These are phyloP conservation scores for Pelodiscus sinensis DNA, from an alignment of 2,113 vertebrate species.

Conservation along the genomic window DNA sequence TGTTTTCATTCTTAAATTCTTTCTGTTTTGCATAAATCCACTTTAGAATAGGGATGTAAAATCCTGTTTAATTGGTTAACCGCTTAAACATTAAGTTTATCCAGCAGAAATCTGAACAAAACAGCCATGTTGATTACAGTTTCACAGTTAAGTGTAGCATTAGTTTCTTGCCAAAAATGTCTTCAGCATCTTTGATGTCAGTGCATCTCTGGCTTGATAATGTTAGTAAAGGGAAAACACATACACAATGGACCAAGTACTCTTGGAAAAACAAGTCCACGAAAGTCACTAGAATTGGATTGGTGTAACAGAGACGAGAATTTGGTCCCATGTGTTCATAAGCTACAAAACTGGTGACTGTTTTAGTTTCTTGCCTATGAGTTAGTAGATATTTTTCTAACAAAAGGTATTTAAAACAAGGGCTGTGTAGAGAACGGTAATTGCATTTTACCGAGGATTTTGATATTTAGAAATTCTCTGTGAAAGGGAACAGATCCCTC, in stretches of 20 bases:
- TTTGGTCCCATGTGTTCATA: background rate
- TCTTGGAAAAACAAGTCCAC: background rate
- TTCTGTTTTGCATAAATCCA: background rate
- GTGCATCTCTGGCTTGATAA: fast-evolving
- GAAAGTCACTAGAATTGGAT: background rate
- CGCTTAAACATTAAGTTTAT: no score
- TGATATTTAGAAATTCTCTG: background rate
- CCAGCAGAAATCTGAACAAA: background rate
- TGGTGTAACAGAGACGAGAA: fast-evolving
- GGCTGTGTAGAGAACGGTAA: background rate
- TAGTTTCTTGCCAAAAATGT: fast-evolving
- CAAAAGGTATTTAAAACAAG: background rate
- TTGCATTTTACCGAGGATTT: background rate
- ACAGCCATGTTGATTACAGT: background rate
- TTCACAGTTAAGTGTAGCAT: background rate
- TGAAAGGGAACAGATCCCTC: background rate
- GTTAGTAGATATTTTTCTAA: background rate
- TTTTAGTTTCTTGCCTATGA: background rate
- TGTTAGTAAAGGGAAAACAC: background rate
- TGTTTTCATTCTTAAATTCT: background rate
- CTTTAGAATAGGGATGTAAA: background rate
- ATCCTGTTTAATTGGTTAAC: no score
- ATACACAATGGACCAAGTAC: background rate
- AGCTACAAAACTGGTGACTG: background rate
- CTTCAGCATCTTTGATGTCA: background rate